Base-by-base conservation (phyloP, 1,140 invertebrate genomes). In the Trichogramma pretiosum region DNA sequence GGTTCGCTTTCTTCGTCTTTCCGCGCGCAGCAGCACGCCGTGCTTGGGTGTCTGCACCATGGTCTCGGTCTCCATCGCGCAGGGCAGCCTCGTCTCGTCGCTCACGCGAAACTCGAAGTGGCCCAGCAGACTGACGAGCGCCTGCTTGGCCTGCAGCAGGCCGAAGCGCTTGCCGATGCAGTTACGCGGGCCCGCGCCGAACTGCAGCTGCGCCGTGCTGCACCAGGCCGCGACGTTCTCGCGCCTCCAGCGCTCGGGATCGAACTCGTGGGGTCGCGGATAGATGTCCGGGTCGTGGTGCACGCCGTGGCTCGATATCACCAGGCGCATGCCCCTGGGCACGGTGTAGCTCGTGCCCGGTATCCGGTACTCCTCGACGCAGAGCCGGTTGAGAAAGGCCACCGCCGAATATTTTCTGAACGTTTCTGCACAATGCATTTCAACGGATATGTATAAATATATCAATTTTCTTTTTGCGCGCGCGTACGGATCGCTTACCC, bases 241-340 rank as follows among this genome's bases (percentile, higher is more conserved):
- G 2, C 55, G 43, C 34, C 64, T 56, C 56, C 81, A 83, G 38
- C 79, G 60, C 33, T 79, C 74, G 0, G 81, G 81, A 59, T 81
- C 67, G 57, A 80, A 83, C 24, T 60, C 60, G 9, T 75, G 67
- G 3, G 81, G 79, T 46, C 81, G 64, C 10, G 75, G 68, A 50
- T 64, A 83, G 39, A 66, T 61, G 24, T 73, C 54, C 5, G 65
- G 56, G 54, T 80, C 68, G 0, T 43, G 33, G 13, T 68, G 63
- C 11, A 68, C 19, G 2, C 50, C 54, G 9, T 44, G 35, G 3
- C 56, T 16, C 14, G 66, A 56, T 37, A 68, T 55, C 0, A 55
- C 2, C 2, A 68, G 30, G 3, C 18, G 22, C 7, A 55, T 59
- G 7, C 58, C 64, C 36, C 58, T 60, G 14, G 60, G 55, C n/a